Evolutionary conservation across 2,113 vertebrate species (phyloP).

Genomic region (Cyprinodon variegatus): DNA sequence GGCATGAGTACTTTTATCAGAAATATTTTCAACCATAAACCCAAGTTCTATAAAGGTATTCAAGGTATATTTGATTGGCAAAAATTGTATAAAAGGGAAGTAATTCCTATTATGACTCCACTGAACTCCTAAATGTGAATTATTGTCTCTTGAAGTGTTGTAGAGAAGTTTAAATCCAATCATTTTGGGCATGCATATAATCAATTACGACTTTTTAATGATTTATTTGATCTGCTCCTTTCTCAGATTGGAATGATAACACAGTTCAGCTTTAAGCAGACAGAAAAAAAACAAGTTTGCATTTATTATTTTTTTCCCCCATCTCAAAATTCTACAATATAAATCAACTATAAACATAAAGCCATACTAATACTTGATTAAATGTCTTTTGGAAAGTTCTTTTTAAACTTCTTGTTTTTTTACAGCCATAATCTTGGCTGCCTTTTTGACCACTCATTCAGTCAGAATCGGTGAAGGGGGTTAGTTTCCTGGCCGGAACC

Average conservation of each 20-base stretch:
- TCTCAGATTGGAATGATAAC: not conserved
- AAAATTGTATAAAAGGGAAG: not conserved
- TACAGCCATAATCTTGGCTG: too few relatives aligned
- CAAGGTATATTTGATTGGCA: not conserved
- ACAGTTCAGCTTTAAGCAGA: not conserved
- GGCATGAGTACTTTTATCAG: too few relatives aligned
- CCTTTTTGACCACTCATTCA: too few relatives aligned
- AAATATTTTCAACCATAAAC: not conserved
- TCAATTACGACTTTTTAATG: not conserved
- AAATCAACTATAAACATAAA: too few relatives aligned
- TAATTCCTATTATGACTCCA: not conserved
- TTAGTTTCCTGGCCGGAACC: too few relatives aligned
- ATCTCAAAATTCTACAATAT: too few relatives aligned
- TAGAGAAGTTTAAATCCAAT: not conserved
- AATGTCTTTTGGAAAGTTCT: too few relatives aligned
- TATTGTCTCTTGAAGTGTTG: not conserved
- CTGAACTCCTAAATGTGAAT: not conserved
- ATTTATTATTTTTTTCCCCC: too few relatives aligned
- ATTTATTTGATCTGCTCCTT: too few relatives aligned
- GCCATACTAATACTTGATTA: too few relatives aligned
- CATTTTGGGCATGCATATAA: not conserved
- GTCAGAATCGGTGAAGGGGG: too few relatives aligned
- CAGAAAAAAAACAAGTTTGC: not conserved
- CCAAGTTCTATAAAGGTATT: not conserved
- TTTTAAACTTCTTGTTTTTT: not conserved